Evolutionary conservation across 2,797 vertebrate species (phyloP).

Genomic region (Rhinichthys osculus): DNA sequence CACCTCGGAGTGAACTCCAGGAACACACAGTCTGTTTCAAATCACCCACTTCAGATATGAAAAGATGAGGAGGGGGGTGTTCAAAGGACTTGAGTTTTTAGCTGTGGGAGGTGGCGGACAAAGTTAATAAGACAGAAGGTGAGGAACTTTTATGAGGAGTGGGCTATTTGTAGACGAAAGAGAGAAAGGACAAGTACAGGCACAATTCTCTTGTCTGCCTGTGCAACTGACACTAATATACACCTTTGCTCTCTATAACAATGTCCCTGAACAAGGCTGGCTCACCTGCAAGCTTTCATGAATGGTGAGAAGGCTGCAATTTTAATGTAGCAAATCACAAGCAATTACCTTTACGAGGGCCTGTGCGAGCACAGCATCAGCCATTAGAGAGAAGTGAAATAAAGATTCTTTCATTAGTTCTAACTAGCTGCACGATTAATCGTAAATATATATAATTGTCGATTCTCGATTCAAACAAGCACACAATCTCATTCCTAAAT

Average conservation of each 20-base stretch:
- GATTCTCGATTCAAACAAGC: background rate
- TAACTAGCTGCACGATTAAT: background rate
- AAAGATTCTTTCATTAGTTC: conserved; percentile 7
- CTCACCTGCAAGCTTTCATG: conserved; percentile 32
- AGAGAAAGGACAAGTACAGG: conserved; percentile 12
- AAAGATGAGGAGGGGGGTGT: background rate
- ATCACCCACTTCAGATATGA: conserved; percentile 13
- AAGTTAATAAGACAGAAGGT: conserved; percentile 9
- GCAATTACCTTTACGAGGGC: conserved; percentile 47
- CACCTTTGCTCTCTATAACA: conserved; percentile 35
- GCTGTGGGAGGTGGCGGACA: background rate
- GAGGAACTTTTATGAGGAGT: conserved; percentile 12
- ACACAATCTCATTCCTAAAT: background rate
- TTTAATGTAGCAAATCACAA: conserved; percentile 25
- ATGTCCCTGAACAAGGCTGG: conserved; percentile 2
- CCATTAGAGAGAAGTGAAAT: conserved; percentile 9
- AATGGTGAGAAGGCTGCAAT: conserved; percentile 34
- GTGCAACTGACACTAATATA: conserved; percentile 44
- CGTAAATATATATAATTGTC: too few relatives aligned
- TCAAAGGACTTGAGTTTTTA: conserved; percentile 2
- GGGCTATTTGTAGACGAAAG: conserved; percentile 28
- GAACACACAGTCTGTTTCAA: conserved; percentile 9
- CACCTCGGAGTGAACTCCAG: conserved; percentile 23
- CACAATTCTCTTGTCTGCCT: conserved; percentile 38
- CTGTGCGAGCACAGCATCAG: conserved; percentile 1